phyloP scores from a whole-genome alignment of 2,888 invertebrate species.

The Uropetala carovei region DNA sequence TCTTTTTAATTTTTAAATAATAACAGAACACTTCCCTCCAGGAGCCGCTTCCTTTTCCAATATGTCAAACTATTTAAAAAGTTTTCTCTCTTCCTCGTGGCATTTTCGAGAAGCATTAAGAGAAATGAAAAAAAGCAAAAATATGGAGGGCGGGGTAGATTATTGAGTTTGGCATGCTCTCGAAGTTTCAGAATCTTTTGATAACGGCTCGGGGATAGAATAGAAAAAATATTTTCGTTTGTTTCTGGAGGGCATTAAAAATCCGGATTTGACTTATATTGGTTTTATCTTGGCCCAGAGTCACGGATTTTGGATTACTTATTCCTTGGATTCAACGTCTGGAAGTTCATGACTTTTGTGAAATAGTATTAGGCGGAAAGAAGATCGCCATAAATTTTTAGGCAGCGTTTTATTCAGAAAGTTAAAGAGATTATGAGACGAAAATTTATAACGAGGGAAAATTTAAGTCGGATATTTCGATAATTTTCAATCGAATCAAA shows the following conservation, averaged over 20 bases:
- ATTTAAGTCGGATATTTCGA: no score
- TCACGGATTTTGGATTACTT: neutral
- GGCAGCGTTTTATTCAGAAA: no score
- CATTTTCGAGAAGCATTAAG: constrained; percentile 36
- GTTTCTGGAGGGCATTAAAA: constrained; percentile 51
- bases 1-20: neutral
- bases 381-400: no score
- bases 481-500: no score
- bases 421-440: no score
- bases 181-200: constrained; percentile 51
- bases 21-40: neutral
- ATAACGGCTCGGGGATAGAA: neutral
- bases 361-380: neutral
- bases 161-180: constrained; percentile 61
- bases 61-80: neutral
- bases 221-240: constrained; percentile 25
- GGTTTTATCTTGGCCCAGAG: neutral
- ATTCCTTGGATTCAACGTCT: neutral
- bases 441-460: no score
- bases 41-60: constrained; percentile 37
- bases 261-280: constrained; percentile 29
- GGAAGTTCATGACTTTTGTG: neutral
- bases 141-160: neutral
- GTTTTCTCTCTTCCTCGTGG: neutral
- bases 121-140: constrained; percentile 24